Conservation (phyloP, 2,888 invertebrate species). For the Venustoraphidia nigricollis region DNA sequence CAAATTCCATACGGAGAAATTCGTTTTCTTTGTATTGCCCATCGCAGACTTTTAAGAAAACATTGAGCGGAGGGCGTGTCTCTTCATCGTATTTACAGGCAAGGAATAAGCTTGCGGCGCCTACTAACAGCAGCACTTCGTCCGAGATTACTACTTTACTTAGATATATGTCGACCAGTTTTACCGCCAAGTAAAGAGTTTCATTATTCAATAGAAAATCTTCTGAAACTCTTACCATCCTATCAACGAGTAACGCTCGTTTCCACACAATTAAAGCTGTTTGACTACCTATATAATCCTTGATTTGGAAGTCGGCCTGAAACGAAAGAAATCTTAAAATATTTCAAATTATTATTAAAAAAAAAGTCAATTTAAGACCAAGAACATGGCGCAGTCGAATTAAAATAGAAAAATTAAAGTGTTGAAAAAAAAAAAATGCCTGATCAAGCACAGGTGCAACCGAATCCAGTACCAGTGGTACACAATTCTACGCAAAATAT, state of each 20-base stretch:
- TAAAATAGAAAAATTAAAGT: too few species aligned
- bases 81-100: constrained; percentile 96
- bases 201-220: constrained; percentile 97
- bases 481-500: too few species aligned
- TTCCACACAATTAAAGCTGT: constrained; percentile 68
- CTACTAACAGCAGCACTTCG: constrained; percentile 79
- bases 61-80: constrained; percentile 83
- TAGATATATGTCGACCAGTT: constrained; percentile 83
- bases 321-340: constrained; percentile 15
- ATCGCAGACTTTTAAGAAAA: constrained; percentile 94
- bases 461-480: too few species aligned
- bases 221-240: constrained; percentile 98
- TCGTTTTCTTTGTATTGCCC: constrained; percentile 79
- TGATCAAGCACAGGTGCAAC: too few species aligned
- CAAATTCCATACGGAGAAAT: constrained; percentile 80
- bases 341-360: background rate
- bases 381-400: too few species aligned
- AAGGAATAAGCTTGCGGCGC: constrained; percentile 86
- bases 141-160: constrained; percentile 54
- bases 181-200: constrained; percentile 91
- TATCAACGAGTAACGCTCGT: constrained; percentile 89
- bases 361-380: constrained; percentile 3
- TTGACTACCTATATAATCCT: constrained; percentile 71
- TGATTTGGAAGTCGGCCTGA: constrained; percentile 50
- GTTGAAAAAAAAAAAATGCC: too few species aligned